Conservation (phyloP, 2,797 vertebrate species). For the Melanotaenia boesemani region DNA sequence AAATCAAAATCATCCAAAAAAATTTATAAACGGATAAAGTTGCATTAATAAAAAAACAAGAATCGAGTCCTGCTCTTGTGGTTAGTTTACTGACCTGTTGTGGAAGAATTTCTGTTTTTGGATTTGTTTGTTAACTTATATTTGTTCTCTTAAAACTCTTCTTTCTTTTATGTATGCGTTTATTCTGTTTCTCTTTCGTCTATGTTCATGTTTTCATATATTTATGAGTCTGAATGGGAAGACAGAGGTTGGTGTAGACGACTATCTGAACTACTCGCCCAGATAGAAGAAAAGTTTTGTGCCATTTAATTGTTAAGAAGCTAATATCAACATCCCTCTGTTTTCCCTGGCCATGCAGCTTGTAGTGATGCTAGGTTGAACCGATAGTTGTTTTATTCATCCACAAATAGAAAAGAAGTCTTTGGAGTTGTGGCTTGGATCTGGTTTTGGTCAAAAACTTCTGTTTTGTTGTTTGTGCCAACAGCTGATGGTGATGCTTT, state of each 20-base stretch:
- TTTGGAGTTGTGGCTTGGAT: not conserved
- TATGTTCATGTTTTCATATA: not conserved
- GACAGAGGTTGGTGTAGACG: constrained; percentile 36
- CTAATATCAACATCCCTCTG: constrained; percentile 35
- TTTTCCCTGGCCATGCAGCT: constrained; percentile 11
- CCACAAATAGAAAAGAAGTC: not conserved
- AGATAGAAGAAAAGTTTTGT: constrained; percentile 16
- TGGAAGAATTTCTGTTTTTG: no score
- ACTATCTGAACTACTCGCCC: constrained; percentile 23
- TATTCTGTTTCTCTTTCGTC: constrained; percentile 24
- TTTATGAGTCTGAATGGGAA: constrained; percentile 33
- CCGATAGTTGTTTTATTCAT: constrained; percentile 35
- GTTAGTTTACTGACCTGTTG: no score
- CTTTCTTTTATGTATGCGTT: constrained; percentile 45
- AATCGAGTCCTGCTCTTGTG: constrained; percentile 36
- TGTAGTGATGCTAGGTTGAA: constrained; percentile 41
- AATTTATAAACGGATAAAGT: constrained; percentile 74
- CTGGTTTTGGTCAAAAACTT: not conserved
- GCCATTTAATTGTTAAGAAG: constrained; percentile 41
- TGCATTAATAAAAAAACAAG: constrained; percentile 77
- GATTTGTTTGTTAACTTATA: constrained; percentile 53
- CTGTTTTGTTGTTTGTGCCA: not conserved
- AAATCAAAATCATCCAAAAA: constrained; percentile 76
- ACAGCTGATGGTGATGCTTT: no score
- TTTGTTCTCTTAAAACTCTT: constrained; percentile 35